Conservation (phyloP, 2,113 vertebrate species). For the Hippopotamus amphibius region DNA sequence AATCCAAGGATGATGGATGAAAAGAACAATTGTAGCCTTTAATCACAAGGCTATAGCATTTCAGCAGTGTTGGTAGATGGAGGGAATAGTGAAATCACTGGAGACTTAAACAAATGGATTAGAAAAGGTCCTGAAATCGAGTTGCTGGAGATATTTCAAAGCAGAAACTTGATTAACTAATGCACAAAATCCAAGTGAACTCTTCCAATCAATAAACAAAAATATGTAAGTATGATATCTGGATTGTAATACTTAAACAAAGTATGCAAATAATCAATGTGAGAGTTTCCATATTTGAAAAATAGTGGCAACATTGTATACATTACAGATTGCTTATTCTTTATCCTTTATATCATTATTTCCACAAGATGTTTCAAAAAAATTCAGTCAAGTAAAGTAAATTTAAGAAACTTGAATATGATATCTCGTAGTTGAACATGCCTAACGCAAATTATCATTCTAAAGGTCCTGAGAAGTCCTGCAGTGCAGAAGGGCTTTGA, state of each 20-base stretch:
- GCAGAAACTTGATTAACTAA: conserved; percentile 85
- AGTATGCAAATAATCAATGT: conserved; percentile 78
- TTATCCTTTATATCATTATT: conserved; percentile 4
- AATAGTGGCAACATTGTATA: conserved; percentile 71
- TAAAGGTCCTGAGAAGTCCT: not conserved
- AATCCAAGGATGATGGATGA: conserved; percentile 84
- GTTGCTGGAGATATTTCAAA: conserved; percentile 86
- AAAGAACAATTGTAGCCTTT: conserved; percentile 86
- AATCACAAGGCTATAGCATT: conserved; percentile 86
- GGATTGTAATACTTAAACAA: conserved; percentile 83
- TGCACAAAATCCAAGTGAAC: conserved; percentile 84
- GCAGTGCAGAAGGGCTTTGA: not conserved
- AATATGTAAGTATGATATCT: conserved; percentile 82
- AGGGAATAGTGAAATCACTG: conserved; percentile 84
- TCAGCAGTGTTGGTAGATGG: conserved; percentile 82
- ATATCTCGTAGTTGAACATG: not conserved
- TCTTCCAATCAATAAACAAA: conserved; percentile 84
- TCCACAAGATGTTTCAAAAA: not conserved
- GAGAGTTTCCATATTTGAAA: conserved; percentile 73
- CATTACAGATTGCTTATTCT: not conserved
- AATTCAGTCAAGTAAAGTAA: not conserved
- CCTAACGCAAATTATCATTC: not conserved
- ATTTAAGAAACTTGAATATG: not conserved
- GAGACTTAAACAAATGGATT: conserved; percentile 86
- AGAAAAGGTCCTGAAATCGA: conserved; percentile 84